Percentiles rank a stretch among this genome's conserved stretches.
Evolutionary conservation across 2,888 invertebrate species (phyloP).

Genomic region (Epirrhoe tristata): DNA sequence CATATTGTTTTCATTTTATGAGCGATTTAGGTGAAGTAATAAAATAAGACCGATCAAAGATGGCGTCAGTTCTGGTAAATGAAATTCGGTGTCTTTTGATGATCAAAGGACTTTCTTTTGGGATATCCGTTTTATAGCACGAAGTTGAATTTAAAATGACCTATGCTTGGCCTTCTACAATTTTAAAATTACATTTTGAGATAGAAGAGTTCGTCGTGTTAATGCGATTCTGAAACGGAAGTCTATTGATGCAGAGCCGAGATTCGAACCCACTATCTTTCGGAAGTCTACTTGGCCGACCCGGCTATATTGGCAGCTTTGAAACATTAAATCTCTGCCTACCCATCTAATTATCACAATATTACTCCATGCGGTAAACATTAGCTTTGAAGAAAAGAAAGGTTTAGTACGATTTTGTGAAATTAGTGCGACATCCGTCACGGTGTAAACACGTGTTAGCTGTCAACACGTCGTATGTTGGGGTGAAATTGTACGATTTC

Average conservation of each 20-base stretch:
- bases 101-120: background rate
- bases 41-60: conserved; percentile 20
- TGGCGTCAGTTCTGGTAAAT: conserved; percentile 5
- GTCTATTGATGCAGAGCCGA: no score
- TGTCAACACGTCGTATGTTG: conserved; percentile 52
- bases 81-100: conserved; percentile 4
- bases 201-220: no score
- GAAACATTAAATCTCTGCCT: background rate
- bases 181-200: no score
- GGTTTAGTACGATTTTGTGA: conserved; percentile 41
- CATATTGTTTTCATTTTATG: conserved; percentile 29
- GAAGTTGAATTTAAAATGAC: background rate
- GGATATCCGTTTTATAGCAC: background rate
- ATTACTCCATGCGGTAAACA: conserved; percentile 29
- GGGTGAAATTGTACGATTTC: background rate
- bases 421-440: conserved; percentile 72
- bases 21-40: conserved; percentile 15
- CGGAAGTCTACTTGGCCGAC: no score
- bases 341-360: conserved; percentile 17
- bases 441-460: conserved; percentile 58
- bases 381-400: conserved; percentile 10
- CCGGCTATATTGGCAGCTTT: background rate
- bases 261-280: no score
- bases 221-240: no score
- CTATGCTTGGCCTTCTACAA: background rate